Conservation (phyloP, 1,140 invertebrate genomes). For the Plodia interpunctella region DNA sequence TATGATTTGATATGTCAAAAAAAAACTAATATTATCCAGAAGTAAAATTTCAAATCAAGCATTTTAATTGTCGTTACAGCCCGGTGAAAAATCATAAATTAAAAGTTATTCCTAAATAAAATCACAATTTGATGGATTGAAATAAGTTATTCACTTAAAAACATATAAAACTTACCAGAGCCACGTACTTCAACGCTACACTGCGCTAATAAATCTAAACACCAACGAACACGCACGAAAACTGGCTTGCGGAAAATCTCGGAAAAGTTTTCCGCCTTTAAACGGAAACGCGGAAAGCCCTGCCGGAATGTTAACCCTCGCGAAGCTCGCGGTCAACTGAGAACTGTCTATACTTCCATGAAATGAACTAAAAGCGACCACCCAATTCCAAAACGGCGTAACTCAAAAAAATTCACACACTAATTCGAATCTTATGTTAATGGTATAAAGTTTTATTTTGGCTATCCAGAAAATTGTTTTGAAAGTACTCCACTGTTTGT, state of each 20-base stretch:
- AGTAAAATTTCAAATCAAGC: no score
- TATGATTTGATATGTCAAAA: no score
- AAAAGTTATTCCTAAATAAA: no score
- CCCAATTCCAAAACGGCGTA: constrained; percentile 33
- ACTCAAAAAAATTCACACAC: constrained; percentile 15
- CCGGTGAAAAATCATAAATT: no score
- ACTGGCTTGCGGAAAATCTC: background rate
- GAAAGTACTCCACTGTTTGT: constrained; percentile 71
- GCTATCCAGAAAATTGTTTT: constrained; percentile 49
- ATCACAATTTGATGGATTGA: no score
- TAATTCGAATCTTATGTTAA: constrained; percentile 18
- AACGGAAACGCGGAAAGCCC: constrained; percentile 15
- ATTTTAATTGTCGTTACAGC: no score
- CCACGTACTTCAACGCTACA: background rate
- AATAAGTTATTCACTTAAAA: background rate
- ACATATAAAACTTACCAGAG: background rate
- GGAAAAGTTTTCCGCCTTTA: constrained; percentile 58
- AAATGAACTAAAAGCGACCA: constrained; percentile 63
- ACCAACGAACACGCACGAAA: background rate
- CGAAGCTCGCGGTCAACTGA: constrained; percentile 71
- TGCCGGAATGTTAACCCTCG: constrained; percentile 39
- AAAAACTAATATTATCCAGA: no score
- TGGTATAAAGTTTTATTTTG: constrained; percentile 19
- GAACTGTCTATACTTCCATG: constrained; percentile 65
- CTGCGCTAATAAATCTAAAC: background rate